Evolutionary conservation across 2,113 vertebrate species (phyloP).

Genomic region (Orycteropus afer): DNA sequence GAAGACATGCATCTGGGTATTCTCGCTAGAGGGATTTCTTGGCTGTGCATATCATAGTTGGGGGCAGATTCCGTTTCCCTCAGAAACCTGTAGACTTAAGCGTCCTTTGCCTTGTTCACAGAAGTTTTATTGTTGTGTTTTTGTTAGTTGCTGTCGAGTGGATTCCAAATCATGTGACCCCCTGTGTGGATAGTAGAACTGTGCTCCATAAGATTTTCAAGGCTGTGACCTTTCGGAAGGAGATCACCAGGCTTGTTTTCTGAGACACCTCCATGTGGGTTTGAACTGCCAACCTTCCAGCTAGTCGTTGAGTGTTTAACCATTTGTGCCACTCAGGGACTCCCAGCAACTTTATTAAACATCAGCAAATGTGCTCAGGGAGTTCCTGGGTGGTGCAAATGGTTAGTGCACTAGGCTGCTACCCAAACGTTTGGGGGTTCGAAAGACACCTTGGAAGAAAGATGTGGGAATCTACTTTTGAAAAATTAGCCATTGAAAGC

Average conservation of each 20-base stretch:
- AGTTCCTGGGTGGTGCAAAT: neutral
- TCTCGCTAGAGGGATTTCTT: neutral
- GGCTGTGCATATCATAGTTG: neutral
- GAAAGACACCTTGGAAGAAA: neutral
- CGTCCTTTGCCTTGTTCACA: neutral
- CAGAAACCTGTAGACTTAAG: neutral
- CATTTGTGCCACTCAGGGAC: neutral
- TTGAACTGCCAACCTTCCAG: neutral
- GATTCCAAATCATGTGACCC: neutral
- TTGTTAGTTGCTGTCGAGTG: neutral
- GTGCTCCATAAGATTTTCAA: neutral
- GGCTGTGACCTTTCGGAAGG: neutral
- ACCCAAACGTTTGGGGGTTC: neutral
- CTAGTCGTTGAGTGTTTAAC: neutral
- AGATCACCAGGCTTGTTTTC: neutral
- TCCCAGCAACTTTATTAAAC: neutral
- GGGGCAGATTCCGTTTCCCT: neutral
- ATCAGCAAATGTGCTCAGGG: neutral
- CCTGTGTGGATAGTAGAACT: neutral
- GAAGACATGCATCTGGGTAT: neutral
- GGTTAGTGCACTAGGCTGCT: neutral
- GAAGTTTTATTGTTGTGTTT: neutral
- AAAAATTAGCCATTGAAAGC: neutral
- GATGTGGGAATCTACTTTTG: neutral
- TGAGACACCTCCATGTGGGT: neutral